Evolutionary conservation across 2,797 vertebrate genomes (phyloP).

Genomic region (Mionectes olivaceus): DNA sequence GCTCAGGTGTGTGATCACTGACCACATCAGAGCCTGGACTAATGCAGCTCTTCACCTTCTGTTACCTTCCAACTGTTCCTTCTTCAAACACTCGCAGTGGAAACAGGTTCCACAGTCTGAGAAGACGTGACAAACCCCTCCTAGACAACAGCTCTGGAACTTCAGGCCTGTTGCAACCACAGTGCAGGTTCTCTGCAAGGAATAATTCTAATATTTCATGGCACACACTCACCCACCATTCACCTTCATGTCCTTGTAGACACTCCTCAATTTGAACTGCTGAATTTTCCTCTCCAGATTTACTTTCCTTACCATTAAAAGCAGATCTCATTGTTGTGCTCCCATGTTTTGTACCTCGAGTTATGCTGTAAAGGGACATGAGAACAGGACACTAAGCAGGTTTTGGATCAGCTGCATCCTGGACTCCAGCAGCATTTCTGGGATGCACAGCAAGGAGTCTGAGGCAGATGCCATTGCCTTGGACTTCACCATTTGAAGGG

Average conservation of each 20-base stretch:
- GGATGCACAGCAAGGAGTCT: not conserved
- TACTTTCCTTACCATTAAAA: not conserved
- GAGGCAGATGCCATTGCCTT: constrained; percentile 20
- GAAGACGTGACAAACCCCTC: not conserved
- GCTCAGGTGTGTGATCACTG: not conserved
- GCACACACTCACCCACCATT: not conserved
- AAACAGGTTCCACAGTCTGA: constrained; percentile 44
- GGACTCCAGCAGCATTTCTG: constrained; percentile 26
- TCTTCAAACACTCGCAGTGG: not conserved
- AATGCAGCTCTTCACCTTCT: not conserved
- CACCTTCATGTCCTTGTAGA: not conserved
- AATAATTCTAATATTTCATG: not conserved
- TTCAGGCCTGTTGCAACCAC: not conserved
- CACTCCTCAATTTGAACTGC: not conserved
- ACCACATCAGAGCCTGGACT: not conserved
- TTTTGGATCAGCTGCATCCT: not conserved
- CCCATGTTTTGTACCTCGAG: not conserved
- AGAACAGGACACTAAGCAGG: not conserved
- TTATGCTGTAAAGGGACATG: not conserved
- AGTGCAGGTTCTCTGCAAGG: not conserved
- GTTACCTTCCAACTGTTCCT: not conserved
- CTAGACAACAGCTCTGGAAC: not conserved
- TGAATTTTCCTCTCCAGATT: not conserved
- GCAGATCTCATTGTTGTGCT: not conserved
- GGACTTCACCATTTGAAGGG: not conserved